These are phyloP conservation scores for Irena cyanogastra DNA, from an alignment of 2,113 vertebrate genomes.

Conservation along the genomic window DNA sequence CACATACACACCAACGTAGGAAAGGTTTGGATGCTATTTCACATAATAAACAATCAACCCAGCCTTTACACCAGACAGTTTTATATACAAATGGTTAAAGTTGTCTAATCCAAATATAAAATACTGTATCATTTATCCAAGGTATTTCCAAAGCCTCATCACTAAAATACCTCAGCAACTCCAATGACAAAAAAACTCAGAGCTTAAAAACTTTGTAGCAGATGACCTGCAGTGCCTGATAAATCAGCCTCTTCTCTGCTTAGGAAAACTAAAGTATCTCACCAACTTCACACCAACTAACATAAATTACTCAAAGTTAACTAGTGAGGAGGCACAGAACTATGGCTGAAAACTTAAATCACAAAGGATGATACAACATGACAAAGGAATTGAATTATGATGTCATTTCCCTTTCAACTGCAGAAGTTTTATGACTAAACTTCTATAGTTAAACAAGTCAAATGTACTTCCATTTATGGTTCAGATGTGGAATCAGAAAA, in stretches of 20 bases:
- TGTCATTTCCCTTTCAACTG: neutral
- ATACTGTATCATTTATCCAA: neutral
- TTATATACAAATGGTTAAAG: neutral
- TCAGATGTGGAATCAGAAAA: neutral
- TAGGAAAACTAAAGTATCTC: neutral
- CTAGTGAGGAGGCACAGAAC: neutral
- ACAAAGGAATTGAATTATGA: neutral
- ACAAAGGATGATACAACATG: neutral
- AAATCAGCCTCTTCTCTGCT: neutral
- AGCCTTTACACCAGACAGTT: neutral
- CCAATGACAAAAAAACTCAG: neutral
- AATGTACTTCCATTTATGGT: neutral
- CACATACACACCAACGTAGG: neutral
- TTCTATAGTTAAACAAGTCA: neutral
- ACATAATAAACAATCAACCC: neutral
- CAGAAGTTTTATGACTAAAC: neutral
- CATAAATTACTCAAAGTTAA: neutral
- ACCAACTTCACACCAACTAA: neutral
- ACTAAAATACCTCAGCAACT: neutral
- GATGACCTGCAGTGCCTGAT: neutral
- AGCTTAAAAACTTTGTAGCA: neutral
- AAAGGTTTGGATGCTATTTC: neutral
- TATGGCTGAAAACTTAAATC: neutral
- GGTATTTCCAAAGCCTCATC: neutral
- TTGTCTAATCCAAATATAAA: neutral